Conservation (phyloP, 37 sponge, comb jelly and placozoan species). For the Tethya wilhelma region DNA sequence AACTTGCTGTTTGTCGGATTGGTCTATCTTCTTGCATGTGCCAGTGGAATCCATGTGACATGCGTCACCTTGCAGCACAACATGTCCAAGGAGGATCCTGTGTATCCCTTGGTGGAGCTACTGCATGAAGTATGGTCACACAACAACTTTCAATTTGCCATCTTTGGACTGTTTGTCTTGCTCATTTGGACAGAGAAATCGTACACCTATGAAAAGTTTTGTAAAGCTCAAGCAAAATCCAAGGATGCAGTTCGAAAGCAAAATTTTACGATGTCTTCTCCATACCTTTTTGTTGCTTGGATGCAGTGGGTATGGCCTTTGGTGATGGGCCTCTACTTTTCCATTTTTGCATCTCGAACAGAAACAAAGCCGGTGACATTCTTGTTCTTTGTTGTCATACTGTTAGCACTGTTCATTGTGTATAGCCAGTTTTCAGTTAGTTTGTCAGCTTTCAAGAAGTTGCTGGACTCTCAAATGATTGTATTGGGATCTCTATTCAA, state of each 20-base stretch:
- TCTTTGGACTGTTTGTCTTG: not conserved
- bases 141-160: constrained; percentile 1
- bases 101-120: constrained; percentile 7
- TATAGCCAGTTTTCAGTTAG: not conserved
- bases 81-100: not conserved
- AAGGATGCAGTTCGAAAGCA: too few relatives aligned
- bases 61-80: not conserved
- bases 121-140: constrained; percentile 11
- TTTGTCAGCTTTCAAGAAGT: too few relatives aligned
- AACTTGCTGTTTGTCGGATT: not conserved
- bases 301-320: constrained; percentile 4
- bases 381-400: not conserved
- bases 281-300: not conserved
- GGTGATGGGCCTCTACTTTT: constrained; percentile 16
- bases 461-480: not conserved
- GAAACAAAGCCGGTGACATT: not conserved
- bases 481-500: not conserved
- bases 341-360: constrained; percentile 2
- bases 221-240: not conserved
- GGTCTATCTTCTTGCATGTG: not conserved
- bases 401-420: too few relatives aligned
- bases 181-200: not conserved
- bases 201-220: not conserved
- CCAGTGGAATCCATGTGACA: not conserved
- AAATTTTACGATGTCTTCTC: too few relatives aligned